Evolutionary conservation across 2,113 vertebrate species (phyloP).

Genomic region (Eublepharis macularius): DNA sequence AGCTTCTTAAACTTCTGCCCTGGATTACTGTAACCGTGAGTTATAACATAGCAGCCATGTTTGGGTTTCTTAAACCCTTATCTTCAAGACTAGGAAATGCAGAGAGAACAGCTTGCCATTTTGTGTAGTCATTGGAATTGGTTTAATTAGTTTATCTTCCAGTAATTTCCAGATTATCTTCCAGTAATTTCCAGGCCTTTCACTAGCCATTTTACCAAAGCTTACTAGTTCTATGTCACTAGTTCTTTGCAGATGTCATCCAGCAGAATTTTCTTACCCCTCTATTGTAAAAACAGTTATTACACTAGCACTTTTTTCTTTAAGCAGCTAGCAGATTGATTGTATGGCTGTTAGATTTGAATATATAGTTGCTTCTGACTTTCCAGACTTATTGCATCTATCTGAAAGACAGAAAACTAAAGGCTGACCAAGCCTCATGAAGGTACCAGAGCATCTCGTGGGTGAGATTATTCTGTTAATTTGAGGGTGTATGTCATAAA

Average conservation of each 20-base stretch:
- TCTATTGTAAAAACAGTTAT: not conserved
- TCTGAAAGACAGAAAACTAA: not conserved
- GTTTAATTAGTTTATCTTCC: not conserved
- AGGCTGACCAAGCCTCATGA: not conserved
- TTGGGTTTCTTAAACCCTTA: not conserved
- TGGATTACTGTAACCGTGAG: not conserved
- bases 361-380: not conserved
- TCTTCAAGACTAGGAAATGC: not conserved
- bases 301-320: not conserved
- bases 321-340: not conserved
- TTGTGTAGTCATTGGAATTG: not conserved
- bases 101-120: not conserved
- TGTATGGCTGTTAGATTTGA: not conserved
- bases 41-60: not conserved
- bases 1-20: conserved; percentile 11
- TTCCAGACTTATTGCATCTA: not conserved
- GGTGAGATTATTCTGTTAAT: not conserved
- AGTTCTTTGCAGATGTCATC: not conserved
- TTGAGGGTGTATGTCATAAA: not conserved
- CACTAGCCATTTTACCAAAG: not conserved
- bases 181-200: not conserved
- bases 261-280: not conserved
- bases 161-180: not conserved
- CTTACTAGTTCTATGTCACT: not conserved
- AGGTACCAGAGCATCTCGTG: not conserved